phyloP scores from a whole-genome alignment of 2,113 vertebrate species.

The Rhineura floridana region DNA sequence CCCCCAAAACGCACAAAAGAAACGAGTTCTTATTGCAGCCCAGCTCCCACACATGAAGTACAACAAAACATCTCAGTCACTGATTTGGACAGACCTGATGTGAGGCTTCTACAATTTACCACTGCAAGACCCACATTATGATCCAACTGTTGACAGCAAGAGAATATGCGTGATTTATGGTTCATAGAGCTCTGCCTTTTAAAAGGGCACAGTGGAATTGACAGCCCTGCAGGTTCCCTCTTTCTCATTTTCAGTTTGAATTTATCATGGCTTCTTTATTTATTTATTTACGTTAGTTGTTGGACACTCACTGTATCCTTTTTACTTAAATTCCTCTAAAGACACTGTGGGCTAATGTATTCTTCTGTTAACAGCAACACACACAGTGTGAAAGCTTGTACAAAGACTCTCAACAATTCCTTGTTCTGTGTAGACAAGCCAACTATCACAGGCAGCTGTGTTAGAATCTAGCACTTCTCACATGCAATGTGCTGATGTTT shows the following conservation, averaged over 20 bases:
- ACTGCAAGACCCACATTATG: neutral
- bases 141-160: neutral
- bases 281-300: neutral
- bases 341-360: neutral
- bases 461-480: neutral
- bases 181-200: neutral
- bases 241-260: neutral
- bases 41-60: neutral
- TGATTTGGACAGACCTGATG: neutral
- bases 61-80: fast-evolving
- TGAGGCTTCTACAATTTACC: neutral
- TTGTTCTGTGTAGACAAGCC: neutral
- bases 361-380: neutral
- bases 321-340: neutral
- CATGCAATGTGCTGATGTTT: neutral
- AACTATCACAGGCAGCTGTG: conserved; percentile 21
- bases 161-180: conserved; percentile 40
- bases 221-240: neutral
- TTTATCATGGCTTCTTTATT: neutral
- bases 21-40: neutral
- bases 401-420: neutral
- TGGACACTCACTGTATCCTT: neutral
- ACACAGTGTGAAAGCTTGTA: neutral
- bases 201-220: neutral
- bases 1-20: neutral